Base-by-base conservation (phyloP, 1,140 invertebrate genomes). In the Drosophila obscura region DNA sequence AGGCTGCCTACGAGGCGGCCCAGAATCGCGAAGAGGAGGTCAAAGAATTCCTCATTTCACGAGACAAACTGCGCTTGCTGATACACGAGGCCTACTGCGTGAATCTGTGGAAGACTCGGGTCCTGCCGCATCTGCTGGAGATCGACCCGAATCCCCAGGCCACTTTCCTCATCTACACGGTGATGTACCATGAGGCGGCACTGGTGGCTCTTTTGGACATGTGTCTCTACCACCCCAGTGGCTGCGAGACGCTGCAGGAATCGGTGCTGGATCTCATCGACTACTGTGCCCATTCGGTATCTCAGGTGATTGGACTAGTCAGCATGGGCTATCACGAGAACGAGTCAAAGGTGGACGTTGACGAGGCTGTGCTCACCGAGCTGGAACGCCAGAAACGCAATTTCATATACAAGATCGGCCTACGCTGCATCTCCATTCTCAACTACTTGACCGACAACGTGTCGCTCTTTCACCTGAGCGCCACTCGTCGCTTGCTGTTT, bases 51-150 rank as follows among this genome's bases (percentile, higher is more conserved):
- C 72, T 91, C 5, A 85, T 92, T 92, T 77, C 91, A 1, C 76
- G 72, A 0, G 85, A 90, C 35, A 91, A 96, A 94, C 92, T 95
- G 5, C 93, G 94, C 1, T 75, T 96, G 16, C 90, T 97, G 39
- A 94, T 97, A 43, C 94, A 96, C 66, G 96, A 97, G 93, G 94
- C 95, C 0, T 96, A 96, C 67, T 94, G 95, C 85, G 94, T 96
- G 41, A 94, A 94, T 75, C 91, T 97, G 41, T 97, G 96, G 96
- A 96, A 95, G 65, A 92, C 94, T 41, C 95, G 96, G 78, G 93
- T 96, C 26, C 94, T 96, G 64, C 95, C 95, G 2, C 91, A 94
- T 85, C 92, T 97, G n/a, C 79, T 96, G 9, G 93, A 95, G 80
- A 80, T 94, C 19, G 93, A 94, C 71, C 93, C 93, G 1, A 93